Evolutionary conservation across 2,888 invertebrate genomes (phyloP), one percentile per base, ranked within the genome.

Genomic region (Neria commutata): DNA sequence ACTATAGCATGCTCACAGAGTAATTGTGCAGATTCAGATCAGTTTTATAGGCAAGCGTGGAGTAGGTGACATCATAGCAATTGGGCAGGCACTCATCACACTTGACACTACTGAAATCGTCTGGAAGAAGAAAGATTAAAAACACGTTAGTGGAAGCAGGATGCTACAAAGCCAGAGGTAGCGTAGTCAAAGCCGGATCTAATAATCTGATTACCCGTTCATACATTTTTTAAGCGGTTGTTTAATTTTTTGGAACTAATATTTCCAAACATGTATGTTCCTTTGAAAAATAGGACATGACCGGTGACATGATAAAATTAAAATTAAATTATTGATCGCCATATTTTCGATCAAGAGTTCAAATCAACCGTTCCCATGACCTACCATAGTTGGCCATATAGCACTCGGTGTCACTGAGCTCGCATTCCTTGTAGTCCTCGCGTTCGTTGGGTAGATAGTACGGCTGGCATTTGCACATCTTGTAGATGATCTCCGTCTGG

Each of bases 41-140:
- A 3, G 80, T 78, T 66, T 74, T 76, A 56, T 77, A 79, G 3
- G 79, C 72, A 5, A 77, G 62, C 1, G 76, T 78, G 5, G 77
- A 73, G 42, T 82, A 82, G 3, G 80, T 78, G 2, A 82, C 79
- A 62, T 82, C 82, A 61, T 81, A 75, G 57, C 81, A 82, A 54
- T 80, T 80, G 2, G 82, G 82, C 17, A 80, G 64, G 51, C 81
- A 82, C 8, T 79, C 74, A 42, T 75, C 75, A 54, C 81, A 82
- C 29, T 76, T 74, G 2, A 75, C 68, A 33, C 72, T 78, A 58
- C 78, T 80, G 29, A 81, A 79, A 29, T 68, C 68, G 47, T 78
- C 81, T 80, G 47, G 4, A 66, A 64, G 1, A 17, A 16, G 3
- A 34, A 24, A 33, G 6, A n/a, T n/a, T n/a, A n/a, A n/a, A 58